These are phyloP conservation scores for Labia minor DNA, from an alignment of 2,888 invertebrate species.

Conservation along the genomic window DNA sequence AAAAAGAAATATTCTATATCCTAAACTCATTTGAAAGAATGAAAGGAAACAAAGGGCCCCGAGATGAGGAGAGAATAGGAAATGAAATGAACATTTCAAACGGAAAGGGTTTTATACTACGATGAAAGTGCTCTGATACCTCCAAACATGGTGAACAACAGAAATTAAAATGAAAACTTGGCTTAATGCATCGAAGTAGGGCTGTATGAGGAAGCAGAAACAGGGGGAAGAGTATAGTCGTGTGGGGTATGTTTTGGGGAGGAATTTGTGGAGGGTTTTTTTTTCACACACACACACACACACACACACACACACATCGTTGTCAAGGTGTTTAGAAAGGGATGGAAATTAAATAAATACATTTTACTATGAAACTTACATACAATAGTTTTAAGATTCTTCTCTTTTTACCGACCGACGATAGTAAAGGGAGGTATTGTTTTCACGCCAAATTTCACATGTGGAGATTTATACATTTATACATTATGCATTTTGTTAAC, in stretches of 20 bases:
- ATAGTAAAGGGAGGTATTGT: too few species aligned
- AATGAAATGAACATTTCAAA: background rate
- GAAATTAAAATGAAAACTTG: conserved; percentile 4
- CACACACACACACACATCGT: background rate
- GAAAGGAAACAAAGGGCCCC: conserved; percentile 3
- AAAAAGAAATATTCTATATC: background rate
- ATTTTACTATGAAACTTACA: too few species aligned
- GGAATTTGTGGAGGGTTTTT: background rate
- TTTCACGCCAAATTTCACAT: too few species aligned
- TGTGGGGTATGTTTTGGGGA: background rate
- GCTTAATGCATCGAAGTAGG: background rate
- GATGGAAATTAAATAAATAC: too few species aligned
- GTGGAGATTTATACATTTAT: too few species aligned
- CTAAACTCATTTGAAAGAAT: conserved; percentile 5
- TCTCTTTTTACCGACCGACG: too few species aligned
- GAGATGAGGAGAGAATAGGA: background rate
- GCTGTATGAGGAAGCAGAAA: background rate
- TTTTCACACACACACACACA: background rate
- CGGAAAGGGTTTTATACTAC: background rate
- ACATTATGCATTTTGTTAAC: too few species aligned
- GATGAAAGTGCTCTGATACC: conserved; percentile 13
- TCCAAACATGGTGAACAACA: background rate
- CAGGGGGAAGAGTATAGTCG: background rate
- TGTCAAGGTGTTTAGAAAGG: conserved; percentile 2
- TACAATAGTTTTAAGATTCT: too few species aligned